phyloP scores from a whole-genome alignment of 2,113 vertebrate genomes.

The Ctenodactylus gundi region DNA sequence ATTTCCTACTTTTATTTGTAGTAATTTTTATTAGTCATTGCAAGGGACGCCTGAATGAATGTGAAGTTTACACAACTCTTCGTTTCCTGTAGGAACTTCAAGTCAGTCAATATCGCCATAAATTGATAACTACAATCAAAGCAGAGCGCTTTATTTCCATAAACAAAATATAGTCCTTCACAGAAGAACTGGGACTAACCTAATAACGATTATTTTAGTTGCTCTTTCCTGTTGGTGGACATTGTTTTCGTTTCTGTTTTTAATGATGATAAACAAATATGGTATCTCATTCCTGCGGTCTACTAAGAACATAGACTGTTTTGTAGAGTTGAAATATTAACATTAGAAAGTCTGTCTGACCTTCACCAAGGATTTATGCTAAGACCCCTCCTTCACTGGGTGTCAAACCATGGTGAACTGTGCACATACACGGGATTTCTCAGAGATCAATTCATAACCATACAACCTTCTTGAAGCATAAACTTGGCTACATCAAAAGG shows the following conservation, averaged over 20 bases:
- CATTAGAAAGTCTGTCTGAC: neutral
- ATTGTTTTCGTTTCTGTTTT: slow-evolving; percentile 4
- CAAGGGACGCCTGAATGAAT: slow-evolving; percentile 31
- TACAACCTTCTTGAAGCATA: neutral
- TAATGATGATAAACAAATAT: slow-evolving; percentile 14
- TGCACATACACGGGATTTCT: neutral
- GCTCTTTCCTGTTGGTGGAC: slow-evolving; percentile 10
- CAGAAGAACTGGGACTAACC: slow-evolving; percentile 45
- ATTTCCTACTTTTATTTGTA: slow-evolving; percentile 12
- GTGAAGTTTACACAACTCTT: slow-evolving; percentile 40
- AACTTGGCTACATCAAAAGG: neutral
- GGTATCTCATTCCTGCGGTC: neutral
- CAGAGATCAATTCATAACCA: neutral
- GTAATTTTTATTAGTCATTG: neutral
- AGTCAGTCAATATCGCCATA: slow-evolving; percentile 49
- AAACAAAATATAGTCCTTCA: slow-evolving; percentile 43
- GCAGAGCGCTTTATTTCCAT: slow-evolving; percentile 42
- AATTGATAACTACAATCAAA: slow-evolving; percentile 44
- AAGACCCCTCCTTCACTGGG: neutral
- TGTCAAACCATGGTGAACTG: neutral
- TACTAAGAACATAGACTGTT: neutral
- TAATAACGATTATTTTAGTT: slow-evolving; percentile 59
- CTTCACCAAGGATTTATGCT: neutral
- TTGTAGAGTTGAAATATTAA: neutral
- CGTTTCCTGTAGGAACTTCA: slow-evolving; percentile 40